phyloP scores from a whole-genome alignment of 2,797 vertebrate species.

The Cyclopterus lumpus region DNA sequence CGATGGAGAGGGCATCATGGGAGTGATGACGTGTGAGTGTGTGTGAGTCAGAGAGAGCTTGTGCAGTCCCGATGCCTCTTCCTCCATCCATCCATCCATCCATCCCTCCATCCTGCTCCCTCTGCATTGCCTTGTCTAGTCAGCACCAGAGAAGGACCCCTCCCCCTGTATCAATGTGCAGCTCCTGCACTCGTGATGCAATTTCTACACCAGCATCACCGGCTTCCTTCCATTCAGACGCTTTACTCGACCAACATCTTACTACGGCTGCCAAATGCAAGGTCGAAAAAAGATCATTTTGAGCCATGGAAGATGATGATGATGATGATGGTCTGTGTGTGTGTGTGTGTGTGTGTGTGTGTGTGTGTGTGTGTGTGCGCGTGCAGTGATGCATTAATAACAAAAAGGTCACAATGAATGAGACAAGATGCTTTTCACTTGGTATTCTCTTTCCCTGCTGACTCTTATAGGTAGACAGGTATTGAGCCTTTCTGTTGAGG shows the following conservation, averaged over 20 bases:
- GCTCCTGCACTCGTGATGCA: constrained; percentile 61
- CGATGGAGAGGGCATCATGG: constrained; percentile 32
- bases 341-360: too few relatives aligned
- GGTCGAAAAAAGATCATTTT: constrained; percentile 18
- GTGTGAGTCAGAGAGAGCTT: constrained; percentile 59
- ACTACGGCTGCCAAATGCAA: neutral
- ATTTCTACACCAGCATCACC: constrained; percentile 60
- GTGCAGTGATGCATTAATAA: constrained; percentile 17
- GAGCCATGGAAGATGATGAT: neutral
- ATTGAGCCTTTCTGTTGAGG: neutral
- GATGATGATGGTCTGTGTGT: too few relatives aligned
- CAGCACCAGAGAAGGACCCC: constrained; percentile 59
- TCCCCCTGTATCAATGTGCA: constrained; percentile 53
- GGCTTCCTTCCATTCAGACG: constrained; percentile 34
- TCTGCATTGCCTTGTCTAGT: constrained; percentile 67
- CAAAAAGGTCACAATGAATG: constrained; percentile 43
- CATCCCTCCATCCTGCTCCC: constrained; percentile 57
- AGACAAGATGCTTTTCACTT: constrained; percentile 4
- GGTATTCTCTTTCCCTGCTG: constrained; percentile 24
- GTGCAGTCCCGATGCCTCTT: constrained; percentile 48
- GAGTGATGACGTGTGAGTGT: constrained; percentile 25
- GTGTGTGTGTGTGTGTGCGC: too few relatives aligned
- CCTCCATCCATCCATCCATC: constrained; percentile 53
- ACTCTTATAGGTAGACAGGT: neutral
- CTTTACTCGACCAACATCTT: constrained; percentile 13